Evolutionary conservation across 2,113 vertebrate genomes (phyloP), one percentile per base, ranked within the genome.

Genomic region (Leptobrachium leishanense): DNA sequence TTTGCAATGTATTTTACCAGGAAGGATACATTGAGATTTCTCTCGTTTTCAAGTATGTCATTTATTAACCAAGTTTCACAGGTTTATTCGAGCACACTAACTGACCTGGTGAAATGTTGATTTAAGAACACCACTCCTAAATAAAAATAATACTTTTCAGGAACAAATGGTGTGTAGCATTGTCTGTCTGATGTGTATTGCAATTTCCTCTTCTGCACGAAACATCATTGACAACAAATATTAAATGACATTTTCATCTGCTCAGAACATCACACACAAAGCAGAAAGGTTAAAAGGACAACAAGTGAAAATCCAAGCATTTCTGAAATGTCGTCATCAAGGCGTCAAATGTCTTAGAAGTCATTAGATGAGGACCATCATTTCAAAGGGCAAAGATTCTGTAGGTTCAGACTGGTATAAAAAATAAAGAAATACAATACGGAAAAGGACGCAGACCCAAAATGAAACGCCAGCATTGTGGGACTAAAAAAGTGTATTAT

Each of bases 221-320:
- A 69, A 71, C 62, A 20, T 64, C 2, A 54, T 20, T 42, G n/a
- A 72, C 12, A 72, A 72, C 70, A 57, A 42, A 54, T 42, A 43
- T 39, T 43, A 72, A 72, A 59, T 72, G 71, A 41, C 39, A 72
- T 72, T 72, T 72, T 57, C 12, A 72, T 40, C 71, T 72, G 71
- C 13, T 72, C 43, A 6, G 12, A 59, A 43, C 31, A 72, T 43
- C 71, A 59, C 53, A 72, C 39, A 72, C 46, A 72, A 72, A 72
- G 50, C 10, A 55, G 3, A 54, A 55, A 59, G 71, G 53, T 59
- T 59, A 72, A 72, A 72, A 54, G 39, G 71, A 72, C 6, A 50
- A 43, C 12, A 72, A 13, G 40, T 42, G 54, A 72, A 72, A 72
- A 15, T 72, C 6, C 9, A 3, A 59, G 13, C 15, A 6, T 59